Conservation (phyloP, 2,797 vertebrate species). For the Adelosebastes latens region DNA sequence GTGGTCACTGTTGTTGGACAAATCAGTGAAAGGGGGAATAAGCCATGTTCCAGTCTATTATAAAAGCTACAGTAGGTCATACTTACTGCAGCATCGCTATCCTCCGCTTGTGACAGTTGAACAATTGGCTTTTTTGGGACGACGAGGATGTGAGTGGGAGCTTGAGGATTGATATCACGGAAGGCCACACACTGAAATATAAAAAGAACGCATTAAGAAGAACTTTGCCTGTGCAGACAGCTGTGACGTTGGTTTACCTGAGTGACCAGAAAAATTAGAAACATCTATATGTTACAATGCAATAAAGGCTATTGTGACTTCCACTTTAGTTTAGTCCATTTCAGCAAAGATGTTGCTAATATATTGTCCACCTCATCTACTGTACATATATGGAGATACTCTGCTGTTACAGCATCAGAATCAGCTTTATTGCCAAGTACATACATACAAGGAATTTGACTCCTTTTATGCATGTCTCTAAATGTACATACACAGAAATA, state of each 20-base stretch:
- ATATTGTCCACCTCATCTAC: not conserved
- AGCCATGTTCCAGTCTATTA: not conserved
- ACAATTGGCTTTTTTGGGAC: slow-evolving; percentile 93
- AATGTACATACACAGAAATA: too few species aligned
- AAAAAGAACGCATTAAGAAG: not conserved
- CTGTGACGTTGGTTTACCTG: not conserved
- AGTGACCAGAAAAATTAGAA: not conserved
- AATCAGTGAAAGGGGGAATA: not conserved
- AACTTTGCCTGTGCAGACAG: not conserved
- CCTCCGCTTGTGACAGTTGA: slow-evolving; percentile 89
- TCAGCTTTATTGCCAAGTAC: too few species aligned
- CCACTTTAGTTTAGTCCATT: too few species aligned
- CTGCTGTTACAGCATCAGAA: not conserved
- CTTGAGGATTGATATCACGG: slow-evolving; percentile 93
- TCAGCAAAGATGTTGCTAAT: not conserved
- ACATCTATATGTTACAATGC: not conserved
- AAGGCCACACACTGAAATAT: slow-evolving; percentile 93
- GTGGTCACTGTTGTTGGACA: slow-evolving; percentile 1
- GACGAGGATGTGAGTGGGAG: slow-evolving; percentile 94
- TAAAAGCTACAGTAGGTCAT: not conserved
- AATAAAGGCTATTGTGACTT: not conserved
- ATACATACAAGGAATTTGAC: too few species aligned
- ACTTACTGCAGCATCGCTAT: slow-evolving; percentile 88
- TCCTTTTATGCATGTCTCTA: too few species aligned
- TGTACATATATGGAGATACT: not conserved